Evolutionary conservation across 1,140 invertebrate genomes (phyloP).

Genomic region (Hormaphis cornu): DNA sequence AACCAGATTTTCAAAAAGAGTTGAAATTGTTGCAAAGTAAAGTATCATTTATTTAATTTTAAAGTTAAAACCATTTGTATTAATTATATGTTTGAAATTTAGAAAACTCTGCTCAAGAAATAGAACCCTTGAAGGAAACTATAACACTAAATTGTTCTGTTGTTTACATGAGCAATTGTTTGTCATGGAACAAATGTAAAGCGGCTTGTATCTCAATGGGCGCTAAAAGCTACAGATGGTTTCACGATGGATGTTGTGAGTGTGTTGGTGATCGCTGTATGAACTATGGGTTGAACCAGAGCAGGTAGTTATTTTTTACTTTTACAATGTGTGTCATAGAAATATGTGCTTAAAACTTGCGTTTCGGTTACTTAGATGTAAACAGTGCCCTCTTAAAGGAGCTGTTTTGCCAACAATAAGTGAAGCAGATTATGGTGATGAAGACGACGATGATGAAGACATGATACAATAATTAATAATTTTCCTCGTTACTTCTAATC

Average conservation of each 20-base stretch:
- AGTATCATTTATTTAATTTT: conserved; percentile 32
- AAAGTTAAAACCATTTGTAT: background rate
- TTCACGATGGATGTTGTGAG: conserved; percentile 91
- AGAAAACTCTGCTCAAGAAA: conserved; percentile 57
- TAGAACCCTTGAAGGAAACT: conserved; percentile 51
- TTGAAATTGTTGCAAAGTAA: conserved; percentile 47
- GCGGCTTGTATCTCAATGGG: conserved; percentile 68
- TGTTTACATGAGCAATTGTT: conserved; percentile 81
- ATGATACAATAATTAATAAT: conserved; percentile 21
- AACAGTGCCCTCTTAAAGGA: conserved; percentile 13
- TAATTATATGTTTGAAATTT: background rate
- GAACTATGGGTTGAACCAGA: conserved; percentile 86
- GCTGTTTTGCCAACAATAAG: conserved; percentile 12
- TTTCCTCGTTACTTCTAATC: background rate
- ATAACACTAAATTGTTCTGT: conserved; percentile 82
- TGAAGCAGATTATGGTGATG: conserved; percentile 26
- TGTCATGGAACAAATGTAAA: conserved; percentile 78
- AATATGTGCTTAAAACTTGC: background rate
- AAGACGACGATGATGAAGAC: conserved; percentile 23
- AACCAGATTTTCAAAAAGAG: conserved; percentile 52
- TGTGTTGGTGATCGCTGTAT: conserved; percentile 82
- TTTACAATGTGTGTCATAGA: background rate
- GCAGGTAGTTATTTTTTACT: conserved; percentile 44
- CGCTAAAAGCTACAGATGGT: conserved; percentile 71
- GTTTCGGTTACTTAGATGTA: background rate